Percentiles rank a stretch among this genome's conserved stretches.
These are phyloP conservation scores for Meiosimyza platycephala DNA, from an alignment of 2,888 invertebrate species.

Conservation along the genomic window DNA sequence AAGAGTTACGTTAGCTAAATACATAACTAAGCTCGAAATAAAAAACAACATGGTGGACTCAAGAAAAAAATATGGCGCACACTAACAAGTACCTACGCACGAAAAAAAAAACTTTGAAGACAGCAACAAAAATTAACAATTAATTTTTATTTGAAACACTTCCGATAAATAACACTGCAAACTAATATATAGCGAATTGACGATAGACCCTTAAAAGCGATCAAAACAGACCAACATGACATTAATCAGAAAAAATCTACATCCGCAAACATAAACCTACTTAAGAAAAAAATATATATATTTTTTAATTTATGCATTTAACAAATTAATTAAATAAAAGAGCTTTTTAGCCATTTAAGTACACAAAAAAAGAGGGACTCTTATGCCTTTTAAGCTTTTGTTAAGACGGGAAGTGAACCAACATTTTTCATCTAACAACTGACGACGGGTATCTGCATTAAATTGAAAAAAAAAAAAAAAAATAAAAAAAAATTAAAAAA, in stretches of 20 bases:
- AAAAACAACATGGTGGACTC: too few relatives aligned
- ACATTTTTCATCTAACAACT: not conserved
- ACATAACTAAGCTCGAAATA: too few relatives aligned
- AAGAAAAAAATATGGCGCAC: too few relatives aligned
- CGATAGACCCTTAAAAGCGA: too few relatives aligned
- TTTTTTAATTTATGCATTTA: not conserved
- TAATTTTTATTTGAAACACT: too few relatives aligned
- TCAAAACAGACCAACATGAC: too few relatives aligned
- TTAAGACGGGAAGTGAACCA: slow-evolving; percentile 12
- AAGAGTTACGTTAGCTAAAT: too few relatives aligned
- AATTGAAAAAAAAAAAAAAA: not conserved
- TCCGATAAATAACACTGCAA: too few relatives aligned
- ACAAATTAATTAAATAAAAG: slow-evolving; percentile 1
- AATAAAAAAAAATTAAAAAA: not conserved
- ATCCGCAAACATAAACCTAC: not conserved
- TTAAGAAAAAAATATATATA: not conserved
- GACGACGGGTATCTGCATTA: slow-evolving; percentile 8
- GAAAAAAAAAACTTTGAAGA: too few relatives aligned
- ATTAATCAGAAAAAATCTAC: not conserved
- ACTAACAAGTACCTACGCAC: too few relatives aligned
- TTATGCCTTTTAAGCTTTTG: not conserved
- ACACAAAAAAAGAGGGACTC: not conserved
- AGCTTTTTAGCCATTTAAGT: not conserved
- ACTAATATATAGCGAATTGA: too few relatives aligned
- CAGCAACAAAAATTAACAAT: too few relatives aligned